Conservation (phyloP, 2,113 vertebrate genomes). For the Chroicocephalus ridibundus region DNA sequence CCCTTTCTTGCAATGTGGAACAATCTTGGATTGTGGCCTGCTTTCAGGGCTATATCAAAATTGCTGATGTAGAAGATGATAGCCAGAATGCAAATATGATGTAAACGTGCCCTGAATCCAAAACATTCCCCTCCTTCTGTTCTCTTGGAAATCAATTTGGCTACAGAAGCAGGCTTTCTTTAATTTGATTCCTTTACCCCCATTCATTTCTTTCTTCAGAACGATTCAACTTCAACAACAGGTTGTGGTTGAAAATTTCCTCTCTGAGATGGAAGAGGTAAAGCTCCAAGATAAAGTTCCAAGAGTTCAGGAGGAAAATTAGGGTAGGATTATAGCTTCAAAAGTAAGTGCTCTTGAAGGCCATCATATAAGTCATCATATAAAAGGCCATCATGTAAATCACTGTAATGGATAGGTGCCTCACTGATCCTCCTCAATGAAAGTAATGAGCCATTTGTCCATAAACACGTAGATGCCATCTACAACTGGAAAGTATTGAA, state of each 20-base stretch:
- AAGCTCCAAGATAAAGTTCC: neutral
- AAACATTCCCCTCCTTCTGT: neutral
- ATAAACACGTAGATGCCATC: neutral
- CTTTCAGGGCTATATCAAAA: neutral
- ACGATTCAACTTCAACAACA: neutral
- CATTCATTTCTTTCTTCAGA: neutral
- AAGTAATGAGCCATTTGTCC: neutral
- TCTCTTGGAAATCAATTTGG: neutral
- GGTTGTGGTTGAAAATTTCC: neutral
- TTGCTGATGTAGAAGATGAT: neutral
- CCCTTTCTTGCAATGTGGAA: neutral
- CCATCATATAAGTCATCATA: neutral
- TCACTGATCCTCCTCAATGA: neutral
- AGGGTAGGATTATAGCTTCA: neutral
- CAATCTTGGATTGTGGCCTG: neutral
- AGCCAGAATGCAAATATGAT: neutral
- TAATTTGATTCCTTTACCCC: neutral
- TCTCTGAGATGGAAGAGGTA: neutral
- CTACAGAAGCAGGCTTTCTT: neutral
- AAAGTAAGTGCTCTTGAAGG: neutral
- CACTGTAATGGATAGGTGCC: neutral
- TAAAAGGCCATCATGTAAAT: neutral
- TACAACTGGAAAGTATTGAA: neutral
- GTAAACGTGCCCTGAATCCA: neutral
- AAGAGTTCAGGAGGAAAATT: neutral